Base-by-base conservation (phyloP, 2,113 vertebrate genomes). In the Hemiprocne comata region DNA sequence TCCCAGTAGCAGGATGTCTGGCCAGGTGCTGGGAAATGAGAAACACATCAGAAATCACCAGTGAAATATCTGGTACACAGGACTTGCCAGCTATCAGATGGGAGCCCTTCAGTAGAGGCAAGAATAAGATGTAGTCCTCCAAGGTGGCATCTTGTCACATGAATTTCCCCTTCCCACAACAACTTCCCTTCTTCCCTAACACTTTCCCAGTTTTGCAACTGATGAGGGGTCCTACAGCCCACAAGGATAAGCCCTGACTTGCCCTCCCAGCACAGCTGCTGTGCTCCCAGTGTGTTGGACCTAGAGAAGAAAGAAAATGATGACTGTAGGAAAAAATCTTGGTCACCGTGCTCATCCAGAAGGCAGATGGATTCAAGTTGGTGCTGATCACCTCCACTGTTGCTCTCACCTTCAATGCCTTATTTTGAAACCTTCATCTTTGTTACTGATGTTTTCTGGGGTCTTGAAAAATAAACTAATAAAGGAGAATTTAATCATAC, bases 291-390 rank as follows among this genome's bases (percentile, higher is more conserved):
- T 3, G 7, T 17, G 20, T 2, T 76, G n/a, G 21, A n/a, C 48
- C 31, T n/a, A 29, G 33, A 62, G 44, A 77, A 78, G 11, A 48
- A 51, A 25, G 2, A 58, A 18, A 89, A 46, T 13, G 3, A 28
- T 2, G 11, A 8, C 18, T 1, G 0, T 2, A 9, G 36, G 50
- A 25, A 12, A 10, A 46, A 31, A 55, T 3, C 61, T 50, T 69
- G 18, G 54, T 14, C 40, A 21, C 60, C 23, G 18, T 10, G 11
- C 65, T 78, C 34, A 34, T 33, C 24, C 54, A 58, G 44, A 58
- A 38, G 28, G 25, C 25, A 70, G 28, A 28, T 1, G 36, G 25
- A 29, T 33, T 34, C 24, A 14, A 25, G 33, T 2, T 2, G 8
- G 8, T 16, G 20, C 74, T 42, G 70, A 33, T 23, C 23, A 58